Evolutionary conservation across 2,113 vertebrate genomes (phyloP), one percentile per base, ranked within the genome.

Genomic region (Pterocles orientalis): DNA sequence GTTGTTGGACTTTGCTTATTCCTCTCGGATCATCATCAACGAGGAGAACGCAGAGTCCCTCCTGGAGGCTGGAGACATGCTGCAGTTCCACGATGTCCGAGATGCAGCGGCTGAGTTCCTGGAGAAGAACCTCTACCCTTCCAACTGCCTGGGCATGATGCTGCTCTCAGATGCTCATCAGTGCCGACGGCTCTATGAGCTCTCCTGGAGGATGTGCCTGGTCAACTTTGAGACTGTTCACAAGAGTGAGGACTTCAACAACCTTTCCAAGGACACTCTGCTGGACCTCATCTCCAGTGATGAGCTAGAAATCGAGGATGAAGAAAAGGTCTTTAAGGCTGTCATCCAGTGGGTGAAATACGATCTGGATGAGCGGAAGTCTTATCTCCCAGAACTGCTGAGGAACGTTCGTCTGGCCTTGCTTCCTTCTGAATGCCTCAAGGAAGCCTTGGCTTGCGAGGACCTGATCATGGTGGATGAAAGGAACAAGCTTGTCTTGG

Each of bases 91-190:
- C 0, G 99, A 99, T 0, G 98, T 99, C 86, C 98, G 99, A 2
- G 99, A 99, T 0, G 99, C 99, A 0, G 99, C 99, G 0, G 99
- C 99, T 0, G 99, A 99, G 95, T 99, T 99, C 94, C 97, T 99
- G 31, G 99, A 99, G 95, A 99, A 98, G 97, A 99, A 99, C 88
- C 98, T 99, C 24, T 98, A 98, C 57, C 98, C 99, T 3, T 99
- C 99, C 94, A 99, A 99, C 97, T 99, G 99, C 96, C 97, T 99
- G 95, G 99, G 99, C 84, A 99, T 99, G 99, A 98, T 99, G 98
- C 96, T 99, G 95, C 97, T 99, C 18, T 99, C 99, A 0, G 99
- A 99, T 3, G 99, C 99, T 29, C 99, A 99, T 93, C 99, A 99
- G 98, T 99, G 99, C 95, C 98, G 99, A 76, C 94, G 98, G 17